Percentiles rank a stretch among this genome's conserved stretches.
Conservation (phyloP, 2,113 vertebrate genomes). For the Elachura formosa region DNA sequence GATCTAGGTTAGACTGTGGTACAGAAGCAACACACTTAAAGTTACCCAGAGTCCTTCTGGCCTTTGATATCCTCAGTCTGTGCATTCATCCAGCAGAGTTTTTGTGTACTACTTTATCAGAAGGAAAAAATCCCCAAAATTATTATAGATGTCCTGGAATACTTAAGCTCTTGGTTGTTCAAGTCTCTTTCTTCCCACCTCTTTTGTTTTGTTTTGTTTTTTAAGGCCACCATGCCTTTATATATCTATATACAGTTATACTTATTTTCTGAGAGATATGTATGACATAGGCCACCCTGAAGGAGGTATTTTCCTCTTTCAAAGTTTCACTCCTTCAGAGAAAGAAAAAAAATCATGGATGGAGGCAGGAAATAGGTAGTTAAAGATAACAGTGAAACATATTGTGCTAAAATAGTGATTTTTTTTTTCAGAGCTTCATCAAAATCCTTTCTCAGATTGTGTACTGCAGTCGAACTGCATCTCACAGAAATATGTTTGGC, state of each 20-base stretch:
- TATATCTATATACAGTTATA: not conserved
- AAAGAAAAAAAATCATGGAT: not conserved
- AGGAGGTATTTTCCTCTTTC: not conserved
- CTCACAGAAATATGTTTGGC: not conserved
- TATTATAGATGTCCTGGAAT: not conserved
- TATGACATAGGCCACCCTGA: not conserved
- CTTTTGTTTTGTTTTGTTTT: not conserved
- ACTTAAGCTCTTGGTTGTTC: not conserved
- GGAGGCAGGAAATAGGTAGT: not conserved
- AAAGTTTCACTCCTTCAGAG: not conserved
- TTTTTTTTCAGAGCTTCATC: not conserved
- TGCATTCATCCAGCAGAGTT: not conserved
- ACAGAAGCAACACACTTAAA: not conserved
- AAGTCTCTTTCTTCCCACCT: not conserved
- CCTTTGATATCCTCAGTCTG: not conserved
- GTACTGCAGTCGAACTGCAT: not conserved
- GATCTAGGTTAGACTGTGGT: constrained; percentile 6
- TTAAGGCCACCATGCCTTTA: not conserved
- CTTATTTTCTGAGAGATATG: not conserved
- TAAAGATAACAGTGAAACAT: not conserved
- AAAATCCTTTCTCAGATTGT: not conserved
- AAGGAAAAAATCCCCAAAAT: rapidly evolving
- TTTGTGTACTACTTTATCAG: not conserved
- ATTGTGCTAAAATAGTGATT: not conserved
- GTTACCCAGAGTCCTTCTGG: not conserved